Base-by-base conservation (phyloP, 2,888 invertebrate genomes). In the Hyposoter didymator region DNA sequence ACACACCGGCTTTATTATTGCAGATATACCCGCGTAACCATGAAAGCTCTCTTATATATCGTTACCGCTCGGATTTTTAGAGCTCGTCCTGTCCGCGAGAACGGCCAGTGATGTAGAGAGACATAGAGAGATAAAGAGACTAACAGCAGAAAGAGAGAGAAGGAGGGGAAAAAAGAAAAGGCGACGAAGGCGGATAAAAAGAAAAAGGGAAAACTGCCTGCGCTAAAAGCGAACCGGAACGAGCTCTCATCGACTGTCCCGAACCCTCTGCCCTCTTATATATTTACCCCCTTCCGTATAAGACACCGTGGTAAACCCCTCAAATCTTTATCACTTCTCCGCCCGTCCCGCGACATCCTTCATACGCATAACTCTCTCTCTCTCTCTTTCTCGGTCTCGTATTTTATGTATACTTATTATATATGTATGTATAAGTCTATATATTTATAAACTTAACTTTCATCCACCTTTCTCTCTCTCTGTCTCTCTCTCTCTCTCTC, bases 21-120 rank as follows among this genome's bases (percentile, higher is more conserved):
- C 88, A 87, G 84, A 86, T 88, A 89, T 85, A 86, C 81, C 73
- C 78, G 73, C 86, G 82, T 86, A 89, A 87, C 88, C 87, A 89
- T 89, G 88, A 89, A 88, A 88, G 88, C 86, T 84, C 86, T 87
- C 85, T 89, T 90, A 88, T 88, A 82, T 88, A 87, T 78, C 82
- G 85, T 86, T 87, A 84, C 87, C 84, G 87, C 83, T 82, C 85
- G 88, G 79, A 89, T 88, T 89, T 89, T 90, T 90, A 89, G 87
- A 89, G 88, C 87, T 85, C 81, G 85, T 87, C 81, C 85, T 83
- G 84, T 84, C 86, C 85, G 84, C 85, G 87, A 79, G 82, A 85
- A 82, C 78, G 82, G 80, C 85, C 82, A 81, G 80, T 75, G 80
- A 74, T 76, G 78, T 43, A 52, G 59, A 70, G 62, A 79, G 45